phyloP scores from a whole-genome alignment of 2,113 vertebrate genomes.

The Tapirus terrestris region DNA sequence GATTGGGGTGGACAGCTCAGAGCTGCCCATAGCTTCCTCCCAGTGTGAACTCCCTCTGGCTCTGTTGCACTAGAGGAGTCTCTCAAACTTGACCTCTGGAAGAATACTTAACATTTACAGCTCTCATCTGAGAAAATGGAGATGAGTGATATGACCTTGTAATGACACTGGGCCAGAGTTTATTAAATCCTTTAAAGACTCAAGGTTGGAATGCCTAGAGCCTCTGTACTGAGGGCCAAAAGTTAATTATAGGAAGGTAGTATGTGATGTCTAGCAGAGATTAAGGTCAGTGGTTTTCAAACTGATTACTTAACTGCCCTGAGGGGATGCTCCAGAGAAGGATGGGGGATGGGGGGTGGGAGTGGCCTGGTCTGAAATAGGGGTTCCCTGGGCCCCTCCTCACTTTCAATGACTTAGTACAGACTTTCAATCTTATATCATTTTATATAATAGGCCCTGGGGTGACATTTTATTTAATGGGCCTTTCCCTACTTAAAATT shows the following conservation, averaged over 20 bases:
- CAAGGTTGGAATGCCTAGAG: neutral
- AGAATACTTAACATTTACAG: neutral
- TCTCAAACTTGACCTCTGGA: slow-evolving; percentile 53
- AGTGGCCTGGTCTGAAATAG: neutral
- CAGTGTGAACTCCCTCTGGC: neutral
- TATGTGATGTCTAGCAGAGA: neutral
- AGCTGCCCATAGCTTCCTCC: neutral
- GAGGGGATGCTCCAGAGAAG: neutral
- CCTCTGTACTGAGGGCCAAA: neutral
- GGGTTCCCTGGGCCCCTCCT: neutral
- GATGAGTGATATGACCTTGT: neutral
- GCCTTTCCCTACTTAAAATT: neutral
- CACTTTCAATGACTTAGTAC: neutral
- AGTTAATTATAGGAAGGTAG: neutral
- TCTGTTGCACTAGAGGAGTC: neutral
- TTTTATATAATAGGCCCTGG: neutral
- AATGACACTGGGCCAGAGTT: neutral
- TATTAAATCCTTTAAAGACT: slow-evolving; percentile 13
- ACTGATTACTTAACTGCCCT: neutral
- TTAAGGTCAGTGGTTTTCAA: neutral
- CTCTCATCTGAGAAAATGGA: neutral
- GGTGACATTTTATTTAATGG: neutral
- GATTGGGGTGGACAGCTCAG: neutral
- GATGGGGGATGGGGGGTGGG: neutral
- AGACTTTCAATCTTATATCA: neutral